phyloP scores from a whole-genome alignment of 2,888 invertebrate species.

The Nephrocerus scutellatus region DNA sequence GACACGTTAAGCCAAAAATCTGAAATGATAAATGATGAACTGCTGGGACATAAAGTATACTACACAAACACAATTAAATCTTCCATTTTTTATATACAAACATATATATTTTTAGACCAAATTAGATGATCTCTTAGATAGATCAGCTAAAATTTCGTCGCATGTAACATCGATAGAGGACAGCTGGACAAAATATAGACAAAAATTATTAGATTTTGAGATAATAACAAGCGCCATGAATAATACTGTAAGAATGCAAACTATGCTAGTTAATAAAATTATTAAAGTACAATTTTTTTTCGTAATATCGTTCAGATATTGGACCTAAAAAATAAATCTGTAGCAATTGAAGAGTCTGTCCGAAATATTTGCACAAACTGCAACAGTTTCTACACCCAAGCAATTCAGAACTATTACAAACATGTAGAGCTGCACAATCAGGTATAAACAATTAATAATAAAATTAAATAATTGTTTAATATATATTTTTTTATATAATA shows the following conservation, averaged over 20 bases:
- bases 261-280: too few species aligned
- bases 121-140: conserved; percentile 39
- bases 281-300: too few species aligned
- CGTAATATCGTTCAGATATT: too few species aligned
- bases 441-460: too few species aligned
- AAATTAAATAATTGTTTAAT: too few species aligned
- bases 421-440: too few species aligned
- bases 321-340: too few species aligned
- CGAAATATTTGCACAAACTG: too few species aligned
- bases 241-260: conserved; percentile 38
- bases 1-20: conserved; percentile 40
- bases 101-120: conserved; percentile 28
- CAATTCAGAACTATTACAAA: too few species aligned
- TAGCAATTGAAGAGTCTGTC: too few species aligned
- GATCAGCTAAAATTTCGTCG: conserved; percentile 40
- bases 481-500: too few species aligned
- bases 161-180: conserved; percentile 42
- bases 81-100: not conserved
- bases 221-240: conserved; percentile 32
- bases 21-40: conserved; percentile 34
- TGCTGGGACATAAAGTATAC: conserved; percentile 37
- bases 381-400: too few species aligned
- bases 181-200: conserved; percentile 40
- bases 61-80: conserved; percentile 2
- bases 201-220: conserved; percentile 31